A percentile compares a stretch with the other conserved stretches of the same genome.
Evolutionary conservation across 2,888 invertebrate species (phyloP).

Genomic region (Andrena marginata): DNA sequence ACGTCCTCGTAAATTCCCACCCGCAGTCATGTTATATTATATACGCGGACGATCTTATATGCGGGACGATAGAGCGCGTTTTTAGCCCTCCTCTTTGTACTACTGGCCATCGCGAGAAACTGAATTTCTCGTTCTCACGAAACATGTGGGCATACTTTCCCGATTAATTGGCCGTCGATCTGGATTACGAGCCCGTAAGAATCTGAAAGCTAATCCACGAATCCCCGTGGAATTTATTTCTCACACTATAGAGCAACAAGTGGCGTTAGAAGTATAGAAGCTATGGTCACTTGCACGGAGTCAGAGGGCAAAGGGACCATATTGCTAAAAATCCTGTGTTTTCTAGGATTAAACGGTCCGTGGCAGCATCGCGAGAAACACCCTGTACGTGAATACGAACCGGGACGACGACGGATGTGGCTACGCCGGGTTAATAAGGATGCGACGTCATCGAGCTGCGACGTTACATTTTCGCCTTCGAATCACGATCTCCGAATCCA

Average conservation of each 20-base stretch:
- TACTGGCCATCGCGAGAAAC: constrained; percentile 69
- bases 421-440: constrained; percentile 79
- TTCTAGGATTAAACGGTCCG: not conserved
- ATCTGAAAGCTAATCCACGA: not conserved
- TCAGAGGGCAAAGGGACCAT: too few relatives aligned
- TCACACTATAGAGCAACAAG: too few relatives aligned
- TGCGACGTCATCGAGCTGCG: constrained; percentile 75
- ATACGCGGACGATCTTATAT: constrained; percentile 69
- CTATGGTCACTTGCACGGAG: too few relatives aligned
- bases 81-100: constrained; percentile 55
- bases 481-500: constrained; percentile 58
- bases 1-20: constrained; percentile 66
- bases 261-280: too few relatives aligned
- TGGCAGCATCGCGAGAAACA: constrained; percentile 51
- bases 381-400: constrained; percentile 65
- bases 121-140: constrained; percentile 76
- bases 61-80: constrained; percentile 74
- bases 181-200: constrained; percentile 35
- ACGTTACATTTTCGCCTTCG: constrained; percentile 65
- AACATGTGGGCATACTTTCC: constrained; percentile 74
- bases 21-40: constrained; percentile 71
- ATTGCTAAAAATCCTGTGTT: too few relatives aligned
- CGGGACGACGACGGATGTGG: constrained; percentile 73
- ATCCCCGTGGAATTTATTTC: not conserved
- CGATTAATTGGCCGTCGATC: constrained; percentile 55